phyloP scores from a whole-genome alignment of 2,113 vertebrate species.

The Zapornia atra region DNA sequence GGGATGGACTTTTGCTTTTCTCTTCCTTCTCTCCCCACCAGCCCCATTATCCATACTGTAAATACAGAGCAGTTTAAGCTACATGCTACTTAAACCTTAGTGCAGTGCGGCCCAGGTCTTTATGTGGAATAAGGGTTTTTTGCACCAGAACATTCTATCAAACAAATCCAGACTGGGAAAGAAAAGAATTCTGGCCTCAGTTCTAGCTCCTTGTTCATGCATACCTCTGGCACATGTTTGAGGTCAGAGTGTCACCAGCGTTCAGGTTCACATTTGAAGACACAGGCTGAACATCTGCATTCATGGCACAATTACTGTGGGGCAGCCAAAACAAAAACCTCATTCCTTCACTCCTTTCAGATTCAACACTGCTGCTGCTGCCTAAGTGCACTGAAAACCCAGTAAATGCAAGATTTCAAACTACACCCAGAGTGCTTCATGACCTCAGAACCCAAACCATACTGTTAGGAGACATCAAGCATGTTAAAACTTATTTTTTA shows the following conservation, averaged over 20 bases:
- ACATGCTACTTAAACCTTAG: background rate
- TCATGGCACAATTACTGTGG: background rate
- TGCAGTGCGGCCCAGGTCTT: background rate
- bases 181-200: background rate
- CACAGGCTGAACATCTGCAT: background rate
- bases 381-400: background rate
- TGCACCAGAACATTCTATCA: background rate
- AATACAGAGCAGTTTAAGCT: accelerated
- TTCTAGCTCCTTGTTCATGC: background rate
- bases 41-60: accelerated
- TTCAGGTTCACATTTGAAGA: background rate
- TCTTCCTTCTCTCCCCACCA: background rate
- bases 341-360: background rate
- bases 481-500: background rate
- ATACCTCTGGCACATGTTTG: background rate
- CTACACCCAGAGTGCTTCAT: background rate
- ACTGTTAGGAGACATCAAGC: background rate
- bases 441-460: background rate
- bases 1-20: background rate
- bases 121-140: background rate
- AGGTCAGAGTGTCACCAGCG: background rate
- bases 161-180: background rate
- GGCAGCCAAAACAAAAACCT: background rate
- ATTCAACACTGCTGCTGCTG: background rate
- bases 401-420: background rate